These are phyloP conservation scores for Sarcophaga variegata DNA, from an alignment of 2,888 invertebrate genomes.

Conservation along the genomic window DNA sequence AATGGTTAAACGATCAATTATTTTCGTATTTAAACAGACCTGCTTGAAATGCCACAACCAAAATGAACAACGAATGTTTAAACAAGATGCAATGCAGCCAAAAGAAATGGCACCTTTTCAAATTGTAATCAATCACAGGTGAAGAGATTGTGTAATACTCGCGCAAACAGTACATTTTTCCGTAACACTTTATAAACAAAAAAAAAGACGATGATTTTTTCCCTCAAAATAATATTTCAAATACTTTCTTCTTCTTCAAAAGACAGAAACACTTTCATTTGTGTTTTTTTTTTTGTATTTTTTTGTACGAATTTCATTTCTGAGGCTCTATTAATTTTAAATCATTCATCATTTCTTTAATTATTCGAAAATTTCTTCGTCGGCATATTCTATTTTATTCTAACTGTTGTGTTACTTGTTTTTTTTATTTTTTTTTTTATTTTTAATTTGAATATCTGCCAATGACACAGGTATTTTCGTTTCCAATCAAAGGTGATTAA, in stretches of 20 bases:
- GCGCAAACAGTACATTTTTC: not conserved
- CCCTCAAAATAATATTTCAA: not conserved
- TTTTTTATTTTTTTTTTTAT: constrained; percentile 13
- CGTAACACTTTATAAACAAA: not conserved
- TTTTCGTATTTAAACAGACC: constrained; percentile 6
- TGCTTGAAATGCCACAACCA: constrained; percentile 51
- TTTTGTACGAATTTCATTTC: not conserved
- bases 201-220: not conserved
- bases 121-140: not conserved
- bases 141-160: not conserved
- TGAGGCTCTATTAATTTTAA: constrained; percentile 16
- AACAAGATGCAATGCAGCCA: not conserved
- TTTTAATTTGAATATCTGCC: not conserved
- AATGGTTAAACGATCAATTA: constrained; percentile 50
- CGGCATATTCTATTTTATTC: constrained; percentile 6
- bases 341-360: constrained; percentile 8
- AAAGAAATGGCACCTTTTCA: constrained; percentile 1
- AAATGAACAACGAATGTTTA: not conserved
- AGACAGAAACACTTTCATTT: constrained; percentile 30
- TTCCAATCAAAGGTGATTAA: no score
- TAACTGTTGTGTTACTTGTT: no score
- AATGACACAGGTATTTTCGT: no score
- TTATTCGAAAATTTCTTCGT: constrained; percentile 5
- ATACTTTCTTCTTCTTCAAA: constrained; percentile 10
- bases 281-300: not conserved